Base-by-base conservation (phyloP, 2,888 invertebrate genomes). In the Tricholauxania praeusta region DNA sequence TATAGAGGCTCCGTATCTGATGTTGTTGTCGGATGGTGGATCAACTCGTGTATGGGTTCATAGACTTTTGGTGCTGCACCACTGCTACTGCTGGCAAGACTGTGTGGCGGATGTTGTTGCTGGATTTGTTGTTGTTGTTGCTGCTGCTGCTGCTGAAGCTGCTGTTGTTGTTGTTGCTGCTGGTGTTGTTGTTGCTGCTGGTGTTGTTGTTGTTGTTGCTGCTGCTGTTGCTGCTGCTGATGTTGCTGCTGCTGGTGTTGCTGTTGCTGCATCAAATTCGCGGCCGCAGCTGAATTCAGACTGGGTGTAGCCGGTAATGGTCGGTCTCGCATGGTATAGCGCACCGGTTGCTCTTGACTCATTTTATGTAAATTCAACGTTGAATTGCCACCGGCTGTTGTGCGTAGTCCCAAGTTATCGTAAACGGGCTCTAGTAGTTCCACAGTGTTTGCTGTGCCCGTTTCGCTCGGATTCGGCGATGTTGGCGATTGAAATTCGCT, bases 351-450 rank as follows among this genome's bases (percentile, higher is more conserved):
- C 62, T 79, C 79, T 79, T 78, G 78, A 53, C 65, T 71, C 32
- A 91, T 89, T 87, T 94, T 94, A 84, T 94, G 94, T 72, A 96
- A 85, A 71, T 94, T 94, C 49, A 94, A 87, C 14, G 91, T 92
- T 4, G 94, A 94, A 83, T 93, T 94, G n/a, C 96, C 96, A 77
- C 94, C 93, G 19, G 94, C 95, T 19, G 96, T 95, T 19, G 95
- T 95, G 68, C 96, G 90, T 19, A 93, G 87, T 0, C 96, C 96
- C 63, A 96, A 88, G 84, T 96, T 96, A 83, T 96, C 96, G 84
- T 96, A 96, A 32, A 96, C 90, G 0, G 96, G 96, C 82, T 95
- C 94, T 72, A 91, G 89, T 47, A 90, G 88, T 53, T 85, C 85
- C 79, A 91, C 90, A 84, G 84, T 83, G 7, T 81, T 80, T 4